Evolutionary conservation across 1,140 invertebrate genomes (phyloP), one percentile per base, ranked within the genome.

Genomic region (Proctacanthus coquilletti): DNA sequence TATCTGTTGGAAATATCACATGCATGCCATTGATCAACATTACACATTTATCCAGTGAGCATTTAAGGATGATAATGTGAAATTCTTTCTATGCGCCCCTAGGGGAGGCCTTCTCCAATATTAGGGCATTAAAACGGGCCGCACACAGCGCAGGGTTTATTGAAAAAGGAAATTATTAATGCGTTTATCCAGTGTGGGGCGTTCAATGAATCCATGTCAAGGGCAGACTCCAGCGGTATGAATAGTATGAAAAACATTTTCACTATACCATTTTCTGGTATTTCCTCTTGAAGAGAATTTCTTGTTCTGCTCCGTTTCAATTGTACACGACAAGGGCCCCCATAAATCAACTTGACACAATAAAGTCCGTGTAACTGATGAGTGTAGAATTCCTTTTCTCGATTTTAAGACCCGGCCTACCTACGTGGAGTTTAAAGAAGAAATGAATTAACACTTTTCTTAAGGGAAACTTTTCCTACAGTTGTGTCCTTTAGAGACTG

Each of bases 341-440:
- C 23, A 27, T 27, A 27, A 27, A 27, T 27, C 23, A 27, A 27
- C 23, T 27, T 27, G 23, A 27, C 23, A 27, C 23, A 27, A 27
- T 27, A 27, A 27, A 27, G 23, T 27, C 23, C 8, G 23, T 13
- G 23, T 27, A 27, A 27, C 23, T 27, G 23, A 27, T 27, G 23
- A 27, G 23, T 27, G 8, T 8, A 27, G 23, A 27, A 13, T 13
- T 27, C 23, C 23, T 27, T 27, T 27, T 13, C 23, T 27, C n/a
- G n/a, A n/a, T n/a, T n/a, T n/a, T n/a, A n/a, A n/a, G n/a, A n/a
- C n/a, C n/a, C n/a, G n/a, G n/a, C n/a, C n/a, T n/a, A n/a, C n/a
- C n/a, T n/a, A n/a, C n/a, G n/a, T n/a, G n/a, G n/a, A n/a, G n/a
- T n/a, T n/a, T n/a, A n/a, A n/a, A n/a, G n/a, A n/a, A n/a, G n/a